Conservation (phyloP, 2,888 invertebrate genomes). For the Cephus spinipes region DNA sequence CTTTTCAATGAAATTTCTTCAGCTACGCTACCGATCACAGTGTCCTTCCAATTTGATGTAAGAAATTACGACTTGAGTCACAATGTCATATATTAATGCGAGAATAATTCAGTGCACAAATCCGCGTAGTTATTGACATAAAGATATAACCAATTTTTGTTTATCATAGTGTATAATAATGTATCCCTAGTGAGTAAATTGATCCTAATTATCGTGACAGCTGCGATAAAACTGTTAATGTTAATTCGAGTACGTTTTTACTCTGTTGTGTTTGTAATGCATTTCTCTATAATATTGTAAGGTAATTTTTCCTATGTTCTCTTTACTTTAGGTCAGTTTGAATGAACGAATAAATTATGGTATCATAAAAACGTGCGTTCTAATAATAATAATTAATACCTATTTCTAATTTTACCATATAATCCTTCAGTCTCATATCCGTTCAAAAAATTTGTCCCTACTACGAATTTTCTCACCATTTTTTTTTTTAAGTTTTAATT, state of each 20-base stretch:
- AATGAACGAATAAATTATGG: not conserved
- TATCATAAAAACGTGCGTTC: not conserved
- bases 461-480: not conserved
- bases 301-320: not conserved
- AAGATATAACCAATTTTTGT: not conserved
- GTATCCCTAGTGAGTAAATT: not conserved
- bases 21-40: not conserved
- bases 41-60: not conserved
- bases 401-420: not conserved
- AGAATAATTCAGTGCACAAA: not conserved
- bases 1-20: not conserved
- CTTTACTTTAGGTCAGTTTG: not conserved
- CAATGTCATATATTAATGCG: not conserved
- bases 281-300: not conserved
- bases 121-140: not conserved
- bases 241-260: not conserved
- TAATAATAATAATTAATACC: not conserved
- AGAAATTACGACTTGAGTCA: not conserved
- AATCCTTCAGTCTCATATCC: not conserved
- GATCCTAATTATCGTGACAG: not conserved
- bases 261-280: not conserved
- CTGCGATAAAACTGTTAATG: not conserved
- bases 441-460: not conserved
- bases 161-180: not conserved
- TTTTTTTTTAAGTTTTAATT: too few species aligned